Conservation (phyloP, 1,140 invertebrate species). For the Calephelis nemesis region DNA sequence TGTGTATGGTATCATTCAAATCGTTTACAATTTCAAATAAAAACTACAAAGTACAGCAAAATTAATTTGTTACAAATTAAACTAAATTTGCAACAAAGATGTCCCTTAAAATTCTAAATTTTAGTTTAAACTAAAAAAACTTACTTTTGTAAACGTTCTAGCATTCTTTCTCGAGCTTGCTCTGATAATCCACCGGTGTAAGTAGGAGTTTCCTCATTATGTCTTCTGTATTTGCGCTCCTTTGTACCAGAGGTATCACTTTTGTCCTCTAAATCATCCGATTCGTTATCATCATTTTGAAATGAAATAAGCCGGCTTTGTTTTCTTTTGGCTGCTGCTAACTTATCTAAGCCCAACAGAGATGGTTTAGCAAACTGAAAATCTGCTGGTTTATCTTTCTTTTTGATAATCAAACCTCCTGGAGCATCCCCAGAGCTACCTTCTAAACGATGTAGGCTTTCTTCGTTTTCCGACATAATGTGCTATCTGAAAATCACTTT, state of each 20-base stretch:
- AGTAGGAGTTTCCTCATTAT: conserved; percentile 93
- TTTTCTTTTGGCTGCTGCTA: conserved; percentile 87
- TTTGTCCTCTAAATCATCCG: conserved; percentile 56
- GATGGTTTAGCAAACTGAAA: conserved; percentile 91
- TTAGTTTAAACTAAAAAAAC: conserved; percentile 8
- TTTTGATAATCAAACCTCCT: conserved; percentile 92
- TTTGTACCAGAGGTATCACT: conserved; percentile 63
- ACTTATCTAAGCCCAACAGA: conserved; percentile 91
- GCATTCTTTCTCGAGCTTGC: conserved; percentile 86
- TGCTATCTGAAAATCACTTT: background rate
- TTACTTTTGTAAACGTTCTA: conserved; percentile 82
- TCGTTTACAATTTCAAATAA: no score
- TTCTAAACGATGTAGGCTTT: conserved; percentile 88
- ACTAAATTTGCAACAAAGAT: no score
- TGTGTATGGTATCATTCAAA: no score
- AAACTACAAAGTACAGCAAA: no score
- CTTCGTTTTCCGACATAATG: conserved; percentile 71
- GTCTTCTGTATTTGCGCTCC: conserved; percentile 86
- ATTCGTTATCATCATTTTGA: conserved; percentile 82
- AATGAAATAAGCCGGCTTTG: conserved; percentile 84
- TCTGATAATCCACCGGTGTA: conserved; percentile 94
- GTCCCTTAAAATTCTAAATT: background rate
- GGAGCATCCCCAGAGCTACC: conserved; percentile 85
- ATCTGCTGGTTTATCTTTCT: conserved; percentile 83
- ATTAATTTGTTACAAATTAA: no score